These are phyloP conservation scores for Coelinius sp. DNA, from an alignment of 2,888 invertebrate genomes.

Conservation along the genomic window DNA sequence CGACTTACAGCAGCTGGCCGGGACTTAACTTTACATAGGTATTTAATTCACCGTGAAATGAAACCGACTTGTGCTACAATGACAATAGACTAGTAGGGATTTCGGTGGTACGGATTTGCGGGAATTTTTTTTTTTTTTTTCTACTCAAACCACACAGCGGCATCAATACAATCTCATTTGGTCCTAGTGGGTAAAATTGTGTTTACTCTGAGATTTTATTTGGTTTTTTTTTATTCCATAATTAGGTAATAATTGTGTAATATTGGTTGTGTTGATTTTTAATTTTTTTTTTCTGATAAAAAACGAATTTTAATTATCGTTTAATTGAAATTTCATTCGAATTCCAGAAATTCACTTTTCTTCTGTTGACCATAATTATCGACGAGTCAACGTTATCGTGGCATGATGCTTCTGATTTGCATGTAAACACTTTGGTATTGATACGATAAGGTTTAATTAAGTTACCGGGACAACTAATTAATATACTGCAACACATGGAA, in stretches of 20 bases:
- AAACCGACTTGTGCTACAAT: conserved; percentile 57
- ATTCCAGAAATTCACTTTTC: background rate
- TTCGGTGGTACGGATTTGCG: conserved; percentile 63
- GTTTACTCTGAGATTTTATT: no score
- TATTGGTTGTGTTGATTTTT: no score
- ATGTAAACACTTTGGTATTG: conserved; percentile 59
- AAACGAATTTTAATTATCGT: background rate
- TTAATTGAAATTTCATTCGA: background rate
- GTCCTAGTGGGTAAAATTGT: background rate
- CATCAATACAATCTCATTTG: background rate
- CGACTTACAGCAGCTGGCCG: conserved; percentile 60
- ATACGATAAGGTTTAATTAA: conserved; percentile 61
- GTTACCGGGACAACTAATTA: conserved; percentile 60
- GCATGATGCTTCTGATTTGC: conserved; percentile 57
- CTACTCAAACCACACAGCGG: conserved; percentile 6
- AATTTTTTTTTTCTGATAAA: no score
- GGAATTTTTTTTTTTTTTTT: conserved; percentile 52
- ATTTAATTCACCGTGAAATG: conserved; percentile 70
- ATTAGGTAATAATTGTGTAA: no score
- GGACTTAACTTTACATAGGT: conserved; percentile 63
- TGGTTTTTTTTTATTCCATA: no score
- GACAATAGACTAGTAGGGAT: conserved; percentile 60
- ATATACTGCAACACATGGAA: conserved; percentile 52
- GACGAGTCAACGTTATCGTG: conserved; percentile 40
- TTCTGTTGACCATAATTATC: conserved; percentile 20